These are phyloP conservation scores for Salvator merianae DNA, from an alignment of 2,113 vertebrate genomes.

Conservation along the genomic window DNA sequence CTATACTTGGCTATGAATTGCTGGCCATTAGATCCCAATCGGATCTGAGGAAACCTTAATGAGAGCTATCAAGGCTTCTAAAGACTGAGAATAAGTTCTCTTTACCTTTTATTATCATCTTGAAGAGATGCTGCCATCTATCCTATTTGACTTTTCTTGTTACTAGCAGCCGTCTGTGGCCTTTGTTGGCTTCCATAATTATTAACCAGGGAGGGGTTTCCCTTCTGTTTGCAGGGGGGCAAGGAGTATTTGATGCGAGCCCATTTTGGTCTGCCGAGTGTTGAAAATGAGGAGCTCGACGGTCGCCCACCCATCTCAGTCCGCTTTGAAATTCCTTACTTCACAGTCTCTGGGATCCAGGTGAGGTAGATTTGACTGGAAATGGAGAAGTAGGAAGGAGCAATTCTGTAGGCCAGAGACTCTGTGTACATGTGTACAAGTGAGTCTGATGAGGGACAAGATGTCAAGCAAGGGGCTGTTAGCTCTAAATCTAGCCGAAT, in stretches of 20 bases:
- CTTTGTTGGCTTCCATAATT: neutral
- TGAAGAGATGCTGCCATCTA: too few species aligned
- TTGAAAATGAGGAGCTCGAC: conserved; percentile 87
- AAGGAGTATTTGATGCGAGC: conserved; percentile 94
- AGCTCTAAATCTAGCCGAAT: neutral
- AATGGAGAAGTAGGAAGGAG: neutral
- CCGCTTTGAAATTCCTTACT: conserved; percentile 95
- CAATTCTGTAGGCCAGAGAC: neutral
- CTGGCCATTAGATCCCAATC: neutral
- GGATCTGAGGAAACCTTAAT: neutral
- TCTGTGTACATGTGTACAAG: neutral
- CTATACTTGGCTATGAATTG: neutral
- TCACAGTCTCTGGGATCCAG: conserved; percentile 95
- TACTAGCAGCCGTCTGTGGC: neutral
- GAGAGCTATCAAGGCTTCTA: neutral
- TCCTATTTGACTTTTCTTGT: neutral
- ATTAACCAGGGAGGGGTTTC: neutral
- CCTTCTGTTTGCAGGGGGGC: conserved; percentile 77
- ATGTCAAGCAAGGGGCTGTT: neutral
- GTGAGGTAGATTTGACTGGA: conserved; percentile 54
- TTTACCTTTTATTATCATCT: too few species aligned
- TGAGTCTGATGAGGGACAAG: neutral
- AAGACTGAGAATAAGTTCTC: neutral
- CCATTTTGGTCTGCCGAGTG: conserved; percentile 93
- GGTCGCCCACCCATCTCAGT: conserved; percentile 90